Conservation (phyloP, 2,113 vertebrate genomes). For the Piprites chloris region DNA sequence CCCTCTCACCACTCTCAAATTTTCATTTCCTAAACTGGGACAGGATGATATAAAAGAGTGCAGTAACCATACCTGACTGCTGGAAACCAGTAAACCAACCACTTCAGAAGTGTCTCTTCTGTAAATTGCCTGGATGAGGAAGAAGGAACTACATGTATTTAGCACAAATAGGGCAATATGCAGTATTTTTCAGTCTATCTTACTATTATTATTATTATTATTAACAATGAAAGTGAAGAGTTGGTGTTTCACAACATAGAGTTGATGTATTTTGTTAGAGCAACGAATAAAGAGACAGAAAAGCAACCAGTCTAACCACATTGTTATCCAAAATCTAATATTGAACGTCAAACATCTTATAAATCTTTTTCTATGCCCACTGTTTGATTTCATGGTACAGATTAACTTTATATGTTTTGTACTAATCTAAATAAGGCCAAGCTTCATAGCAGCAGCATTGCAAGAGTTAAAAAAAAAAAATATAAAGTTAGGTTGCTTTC, state of each 20-base stretch:
- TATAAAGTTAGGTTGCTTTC: background rate
- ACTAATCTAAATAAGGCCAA: background rate
- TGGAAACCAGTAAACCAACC: background rate
- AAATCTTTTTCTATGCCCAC: background rate
- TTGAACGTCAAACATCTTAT: background rate
- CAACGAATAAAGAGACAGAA: background rate
- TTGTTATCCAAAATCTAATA: background rate
- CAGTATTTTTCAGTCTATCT: background rate
- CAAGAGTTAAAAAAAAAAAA: background rate
- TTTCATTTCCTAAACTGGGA: background rate
- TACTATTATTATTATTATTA: background rate
- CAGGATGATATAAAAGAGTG: background rate
- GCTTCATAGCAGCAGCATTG: background rate
- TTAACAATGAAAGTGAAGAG: background rate
- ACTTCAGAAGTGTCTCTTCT: background rate
- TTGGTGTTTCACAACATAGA: background rate
- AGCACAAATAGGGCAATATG: background rate
- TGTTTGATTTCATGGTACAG: background rate
- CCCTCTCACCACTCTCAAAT: background rate
- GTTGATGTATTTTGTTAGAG: background rate
- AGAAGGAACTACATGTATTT: background rate
- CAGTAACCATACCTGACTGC: background rate
- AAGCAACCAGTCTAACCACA: rapidly evolving
- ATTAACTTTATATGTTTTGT: background rate
- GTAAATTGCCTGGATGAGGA: background rate